Conservation (phyloP, 2,797 vertebrate genomes). For the Heliangelus exortis region DNA sequence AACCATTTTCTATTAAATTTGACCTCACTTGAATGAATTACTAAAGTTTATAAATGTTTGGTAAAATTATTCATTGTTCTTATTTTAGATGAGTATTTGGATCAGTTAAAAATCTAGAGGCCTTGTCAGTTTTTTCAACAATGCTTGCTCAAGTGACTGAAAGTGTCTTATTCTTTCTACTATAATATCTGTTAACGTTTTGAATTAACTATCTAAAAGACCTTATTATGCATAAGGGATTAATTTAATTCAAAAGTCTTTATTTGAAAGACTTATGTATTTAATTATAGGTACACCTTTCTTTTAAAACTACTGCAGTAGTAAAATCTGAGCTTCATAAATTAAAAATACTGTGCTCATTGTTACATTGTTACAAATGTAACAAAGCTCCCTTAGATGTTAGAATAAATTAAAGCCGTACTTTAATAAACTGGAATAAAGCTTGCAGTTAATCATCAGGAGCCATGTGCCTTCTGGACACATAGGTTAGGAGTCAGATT, state of each 20-base stretch:
- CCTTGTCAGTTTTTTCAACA: not conserved
- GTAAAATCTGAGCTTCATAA: slow-evolving; percentile 50
- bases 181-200: not conserved
- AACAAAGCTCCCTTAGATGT: slow-evolving; percentile 39
- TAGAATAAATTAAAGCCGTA: slow-evolving; percentile 37
- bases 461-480: slow-evolving; percentile 21
- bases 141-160: not conserved
- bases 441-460: slow-evolving; percentile 45
- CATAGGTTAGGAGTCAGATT: slow-evolving; percentile 2
- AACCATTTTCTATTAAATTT: not conserved
- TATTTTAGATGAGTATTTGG: not conserved
- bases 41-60: not conserved
- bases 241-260: slow-evolving; percentile 18
- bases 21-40: not conserved
- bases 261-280: not conserved
- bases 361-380: not conserved
- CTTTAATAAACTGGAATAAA: slow-evolving; percentile 43
- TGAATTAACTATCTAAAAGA: slow-evolving; percentile 24
- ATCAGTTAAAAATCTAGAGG: not conserved
- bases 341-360: slow-evolving; percentile 19
- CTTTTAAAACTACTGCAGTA: slow-evolving; percentile 36
- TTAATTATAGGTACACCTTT: slow-evolving; percentile 58
- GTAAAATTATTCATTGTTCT: not conserved
- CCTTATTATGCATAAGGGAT: not conserved
- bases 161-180: not conserved